Percentiles rank a stretch among this genome's conserved stretches.
phyloP scores from a whole-genome alignment of 2,888 invertebrate species.

The Watsonalla binaria region DNA sequence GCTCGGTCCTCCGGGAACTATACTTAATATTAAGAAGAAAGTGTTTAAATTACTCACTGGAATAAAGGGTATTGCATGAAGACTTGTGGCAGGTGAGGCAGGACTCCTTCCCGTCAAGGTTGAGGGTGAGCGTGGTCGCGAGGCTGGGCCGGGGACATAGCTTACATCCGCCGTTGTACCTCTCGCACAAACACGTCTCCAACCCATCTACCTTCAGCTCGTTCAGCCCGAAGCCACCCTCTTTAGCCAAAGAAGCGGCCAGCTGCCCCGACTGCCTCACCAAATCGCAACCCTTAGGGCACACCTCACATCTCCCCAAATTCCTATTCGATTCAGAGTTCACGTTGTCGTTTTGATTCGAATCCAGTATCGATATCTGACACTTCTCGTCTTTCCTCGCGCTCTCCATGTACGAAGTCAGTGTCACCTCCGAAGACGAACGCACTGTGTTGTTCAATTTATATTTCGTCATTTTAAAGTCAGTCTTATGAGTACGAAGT shows the following conservation, averaged over 20 bases:
- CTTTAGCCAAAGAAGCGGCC: slow-evolving; percentile 52
- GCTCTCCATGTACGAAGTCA: slow-evolving; percentile 65
- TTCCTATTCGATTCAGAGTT: slow-evolving; percentile 50
- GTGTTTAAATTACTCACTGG: slow-evolving; percentile 43
- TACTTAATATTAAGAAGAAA: neutral
- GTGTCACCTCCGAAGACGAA: slow-evolving; percentile 61
- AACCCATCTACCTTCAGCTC: slow-evolving; percentile 62
- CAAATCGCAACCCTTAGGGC: slow-evolving; percentile 54
- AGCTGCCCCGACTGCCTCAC: slow-evolving; percentile 45
- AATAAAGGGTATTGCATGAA: slow-evolving; percentile 43
- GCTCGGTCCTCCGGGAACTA: too few relatives aligned
- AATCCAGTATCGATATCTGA: slow-evolving; percentile 41
- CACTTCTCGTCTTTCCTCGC: slow-evolving; percentile 36
- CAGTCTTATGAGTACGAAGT: slow-evolving; percentile 13
- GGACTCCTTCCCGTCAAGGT: slow-evolving; percentile 47
- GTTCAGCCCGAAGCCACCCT: slow-evolving; percentile 57
- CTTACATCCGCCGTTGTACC: slow-evolving; percentile 70
- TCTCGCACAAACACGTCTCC: slow-evolving; percentile 65
- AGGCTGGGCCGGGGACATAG: slow-evolving; percentile 55
- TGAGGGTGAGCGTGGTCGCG: slow-evolving; percentile 39
- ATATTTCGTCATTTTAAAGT: slow-evolving; percentile 73
- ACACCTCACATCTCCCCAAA: slow-evolving; percentile 45
- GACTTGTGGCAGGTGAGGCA: slow-evolving; percentile 50
- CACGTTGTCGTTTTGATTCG: slow-evolving; percentile 52
- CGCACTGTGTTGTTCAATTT: slow-evolving; percentile 69